These are phyloP conservation scores for Cichlasoma orientale DNA, from an alignment of 2,797 vertebrate genomes.

Conservation along the genomic window DNA sequence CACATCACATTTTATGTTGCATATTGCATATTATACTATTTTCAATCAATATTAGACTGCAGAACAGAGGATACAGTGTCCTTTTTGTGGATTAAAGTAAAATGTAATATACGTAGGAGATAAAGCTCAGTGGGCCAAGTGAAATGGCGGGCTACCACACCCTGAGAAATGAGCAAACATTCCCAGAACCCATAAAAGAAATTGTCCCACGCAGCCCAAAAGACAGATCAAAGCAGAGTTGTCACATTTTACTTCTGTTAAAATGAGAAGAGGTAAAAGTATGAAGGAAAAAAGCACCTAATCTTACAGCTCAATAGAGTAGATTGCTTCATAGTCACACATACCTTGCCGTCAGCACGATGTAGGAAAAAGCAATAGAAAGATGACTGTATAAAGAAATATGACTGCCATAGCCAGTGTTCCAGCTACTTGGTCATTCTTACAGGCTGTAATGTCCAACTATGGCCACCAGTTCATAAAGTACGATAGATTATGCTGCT, in stretches of 20 bases:
- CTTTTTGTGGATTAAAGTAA: slow-evolving; percentile 21
- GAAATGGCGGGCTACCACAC: slow-evolving; percentile 34
- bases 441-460: slow-evolving; percentile 41
- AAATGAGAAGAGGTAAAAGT: slow-evolving; percentile 22
- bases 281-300: slow-evolving; percentile 20
- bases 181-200: not conserved
- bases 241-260: slow-evolving; percentile 28
- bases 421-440: slow-evolving; percentile 52
- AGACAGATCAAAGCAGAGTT: slow-evolving; percentile 21
- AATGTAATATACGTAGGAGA: slow-evolving; percentile 28
- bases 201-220: slow-evolving; percentile 6
- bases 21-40: not conserved
- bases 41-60: not conserved
- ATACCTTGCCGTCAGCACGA: slow-evolving; percentile 41
- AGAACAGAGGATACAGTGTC: not conserved
- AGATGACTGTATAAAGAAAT: slow-evolving; percentile 52
- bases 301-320: slow-evolving; percentile 21
- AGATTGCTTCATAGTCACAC: slow-evolving; percentile 35
- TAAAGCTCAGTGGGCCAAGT: slow-evolving; percentile 46
- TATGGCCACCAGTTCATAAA: slow-evolving; percentile 46
- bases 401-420: slow-evolving; percentile 43
- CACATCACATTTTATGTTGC: slow-evolving; percentile 6
- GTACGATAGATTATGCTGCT: slow-evolving; percentile 39
- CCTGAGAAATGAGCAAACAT: slow-evolving; percentile 24
- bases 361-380: slow-evolving; percentile 41